phyloP scores from a whole-genome alignment of 2,888 invertebrate species.

The Tryphoninae sp. region DNA sequence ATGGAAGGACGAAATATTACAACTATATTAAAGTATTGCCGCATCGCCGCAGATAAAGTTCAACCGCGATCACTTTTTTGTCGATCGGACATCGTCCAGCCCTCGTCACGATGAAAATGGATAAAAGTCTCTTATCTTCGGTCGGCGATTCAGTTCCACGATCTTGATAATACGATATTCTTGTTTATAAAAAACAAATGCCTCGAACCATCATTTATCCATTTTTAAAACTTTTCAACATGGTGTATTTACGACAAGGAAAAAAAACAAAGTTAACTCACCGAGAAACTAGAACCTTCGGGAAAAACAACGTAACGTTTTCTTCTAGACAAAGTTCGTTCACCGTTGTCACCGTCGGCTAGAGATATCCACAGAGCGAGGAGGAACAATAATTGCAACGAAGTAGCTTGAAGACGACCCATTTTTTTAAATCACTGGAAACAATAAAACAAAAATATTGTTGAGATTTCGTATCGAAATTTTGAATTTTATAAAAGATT shows the following conservation, averaged over 20 bases:
- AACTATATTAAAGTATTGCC: constrained; percentile 1
- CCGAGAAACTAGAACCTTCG: constrained; percentile 87
- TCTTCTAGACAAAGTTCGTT: constrained; percentile 83
- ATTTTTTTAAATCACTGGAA: constrained; percentile 11
- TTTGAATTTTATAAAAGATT: too few species aligned
- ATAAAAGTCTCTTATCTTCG: too few species aligned
- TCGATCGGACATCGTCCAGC: too few species aligned
- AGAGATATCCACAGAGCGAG: constrained; percentile 52
- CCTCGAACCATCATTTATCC: too few species aligned
- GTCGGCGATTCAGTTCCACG: too few species aligned
- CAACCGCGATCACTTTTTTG: neutral
- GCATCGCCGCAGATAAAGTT: neutral
- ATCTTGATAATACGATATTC: too few species aligned
- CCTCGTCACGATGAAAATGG: too few species aligned
- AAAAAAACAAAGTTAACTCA: constrained; percentile 79
- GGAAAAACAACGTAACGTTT: constrained; percentile 87
- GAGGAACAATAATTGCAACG: constrained; percentile 55
- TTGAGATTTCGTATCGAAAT: neutral
- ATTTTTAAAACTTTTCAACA: too few species aligned
- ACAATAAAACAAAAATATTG: neutral
- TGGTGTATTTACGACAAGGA: neutral
- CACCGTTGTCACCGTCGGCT: constrained; percentile 67
- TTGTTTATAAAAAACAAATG: too few species aligned
- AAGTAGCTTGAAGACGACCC: constrained; percentile 6
- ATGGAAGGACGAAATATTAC: constrained; percentile 12